Percentiles rank a stretch among this genome's conserved stretches.
Evolutionary conservation across 2,797 vertebrate species (phyloP).

Genomic region (Scleropages formosus): DNA sequence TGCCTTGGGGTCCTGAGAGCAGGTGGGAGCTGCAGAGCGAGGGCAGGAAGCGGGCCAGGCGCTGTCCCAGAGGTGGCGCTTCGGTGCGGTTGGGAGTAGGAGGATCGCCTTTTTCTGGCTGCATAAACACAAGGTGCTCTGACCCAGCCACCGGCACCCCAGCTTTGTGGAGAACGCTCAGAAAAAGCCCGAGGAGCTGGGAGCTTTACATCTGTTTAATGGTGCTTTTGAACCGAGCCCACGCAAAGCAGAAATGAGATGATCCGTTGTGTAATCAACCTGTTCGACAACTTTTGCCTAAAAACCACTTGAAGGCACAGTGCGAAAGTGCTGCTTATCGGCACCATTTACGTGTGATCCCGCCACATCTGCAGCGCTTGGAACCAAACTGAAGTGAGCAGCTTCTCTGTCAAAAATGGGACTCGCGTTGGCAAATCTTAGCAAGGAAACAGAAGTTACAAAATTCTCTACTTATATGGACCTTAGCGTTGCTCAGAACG

Average conservation of each 20-base stretch:
- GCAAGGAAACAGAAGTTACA: too few relatives aligned
- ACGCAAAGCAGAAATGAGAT: constrained; percentile 16
- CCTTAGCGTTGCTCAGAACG: too few relatives aligned
- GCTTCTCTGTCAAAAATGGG: neutral
- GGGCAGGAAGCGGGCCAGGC: neutral
- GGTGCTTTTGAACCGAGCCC: constrained; percentile 26
- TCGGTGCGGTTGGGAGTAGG: constrained; percentile 1
- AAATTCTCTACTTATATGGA: too few relatives aligned
- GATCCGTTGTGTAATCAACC: constrained; percentile 23
- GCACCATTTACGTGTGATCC: constrained; percentile 1
- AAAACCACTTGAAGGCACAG: constrained; percentile 22
- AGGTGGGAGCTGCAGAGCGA: neutral
- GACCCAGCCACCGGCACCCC: constrained; percentile 25
- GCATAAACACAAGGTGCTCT: constrained; percentile 22
- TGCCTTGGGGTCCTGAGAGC: neutral
- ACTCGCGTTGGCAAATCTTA: neutral
- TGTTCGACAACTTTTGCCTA: constrained; percentile 21
- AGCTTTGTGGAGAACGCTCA: constrained; percentile 18
- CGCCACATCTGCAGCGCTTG: neutral
- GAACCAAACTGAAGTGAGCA: constrained; percentile 5
- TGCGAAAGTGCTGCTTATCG: constrained; percentile 10
- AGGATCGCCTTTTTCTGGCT: constrained; percentile 25
- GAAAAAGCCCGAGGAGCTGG: constrained; percentile 3
- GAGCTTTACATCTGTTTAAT: constrained; percentile 18
- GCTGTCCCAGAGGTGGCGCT: neutral